A percentile compares a stretch with the other conserved stretches of the same genome.
Conservation (phyloP, 2,888 invertebrate species). For the Meta bourneti region DNA sequence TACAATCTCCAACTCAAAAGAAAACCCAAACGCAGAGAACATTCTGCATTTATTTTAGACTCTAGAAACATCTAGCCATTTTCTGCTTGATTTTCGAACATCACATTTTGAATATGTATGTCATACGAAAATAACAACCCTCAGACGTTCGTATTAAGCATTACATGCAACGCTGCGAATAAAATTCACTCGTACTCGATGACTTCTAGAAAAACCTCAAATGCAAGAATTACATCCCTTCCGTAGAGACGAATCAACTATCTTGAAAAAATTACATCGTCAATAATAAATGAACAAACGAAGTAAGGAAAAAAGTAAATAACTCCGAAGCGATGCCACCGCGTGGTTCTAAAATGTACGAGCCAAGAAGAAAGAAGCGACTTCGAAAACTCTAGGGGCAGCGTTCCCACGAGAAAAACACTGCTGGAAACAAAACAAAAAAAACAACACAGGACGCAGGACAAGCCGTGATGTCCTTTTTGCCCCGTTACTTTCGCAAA, state of each 20-base stretch:
- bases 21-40: too few relatives aligned
- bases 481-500: constrained; percentile 10
- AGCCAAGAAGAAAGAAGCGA: constrained; percentile 12
- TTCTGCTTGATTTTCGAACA: too few relatives aligned
- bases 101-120: too few relatives aligned
- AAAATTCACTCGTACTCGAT: too few relatives aligned
- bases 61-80: too few relatives aligned
- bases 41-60: too few relatives aligned
- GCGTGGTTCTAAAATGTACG: background rate
- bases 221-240: background rate
- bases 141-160: too few relatives aligned
- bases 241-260: background rate
- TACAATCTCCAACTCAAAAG: too few relatives aligned
- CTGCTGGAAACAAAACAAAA: background rate
- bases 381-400: constrained; percentile 15
- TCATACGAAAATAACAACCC: too few relatives aligned
- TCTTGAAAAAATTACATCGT: constrained; percentile 12
- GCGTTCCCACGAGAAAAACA: constrained; percentile 20
- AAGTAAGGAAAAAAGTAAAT: constrained; percentile 32
- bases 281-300: constrained; percentile 40
- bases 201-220: background rate
- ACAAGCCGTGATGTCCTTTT: constrained; percentile 5
- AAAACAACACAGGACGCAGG: background rate
- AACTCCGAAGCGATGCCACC: constrained; percentile 1
- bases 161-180: too few relatives aligned